Percentiles rank a stretch among this genome's conserved stretches.
phyloP scores from a whole-genome alignment of 2,113 vertebrate species.

The Asarcornis scutulata region DNA sequence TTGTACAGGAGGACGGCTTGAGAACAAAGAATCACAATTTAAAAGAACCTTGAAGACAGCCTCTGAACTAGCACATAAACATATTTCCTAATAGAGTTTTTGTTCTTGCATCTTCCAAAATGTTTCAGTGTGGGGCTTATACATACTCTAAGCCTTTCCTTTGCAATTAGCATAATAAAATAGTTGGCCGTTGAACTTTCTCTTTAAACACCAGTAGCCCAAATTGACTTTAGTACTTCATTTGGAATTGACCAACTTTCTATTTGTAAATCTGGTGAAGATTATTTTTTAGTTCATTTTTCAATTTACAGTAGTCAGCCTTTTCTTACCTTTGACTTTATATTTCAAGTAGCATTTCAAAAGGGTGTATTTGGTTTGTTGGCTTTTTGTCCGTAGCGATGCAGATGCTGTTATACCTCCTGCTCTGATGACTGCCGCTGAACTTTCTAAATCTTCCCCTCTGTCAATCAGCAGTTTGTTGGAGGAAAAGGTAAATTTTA shows the following conservation, averaged over 20 bases:
- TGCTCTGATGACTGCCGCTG: constrained; percentile 64
- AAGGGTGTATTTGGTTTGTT: not conserved
- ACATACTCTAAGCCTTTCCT: not conserved
- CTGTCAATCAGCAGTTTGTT: constrained; percentile 75
- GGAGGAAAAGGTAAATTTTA: constrained; percentile 79
- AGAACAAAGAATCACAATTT: not conserved
- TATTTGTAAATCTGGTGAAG: not conserved
- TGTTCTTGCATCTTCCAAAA: not conserved
- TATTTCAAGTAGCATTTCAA: not conserved
- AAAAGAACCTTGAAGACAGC: not conserved
- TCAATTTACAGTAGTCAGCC: not conserved
- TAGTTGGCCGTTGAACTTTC: not conserved
- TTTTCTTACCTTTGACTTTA: not conserved
- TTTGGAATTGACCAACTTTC: not conserved
- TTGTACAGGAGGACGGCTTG: not conserved
- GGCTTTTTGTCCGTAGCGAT: constrained; percentile 60
- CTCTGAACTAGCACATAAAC: not conserved
- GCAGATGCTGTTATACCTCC: constrained; percentile 73
- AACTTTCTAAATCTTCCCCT: constrained; percentile 74
- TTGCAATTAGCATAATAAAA: not conserved
- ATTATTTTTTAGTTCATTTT: not conserved
- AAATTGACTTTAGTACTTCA: not conserved
- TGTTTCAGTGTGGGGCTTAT: not conserved
- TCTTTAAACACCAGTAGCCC: not conserved
- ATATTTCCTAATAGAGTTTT: not conserved